A percentile compares a stretch with the other conserved stretches of the same genome.
These are phyloP conservation scores for Peromyscus melanophrys DNA, from an alignment of 2,797 vertebrate species.

Conservation along the genomic window DNA sequence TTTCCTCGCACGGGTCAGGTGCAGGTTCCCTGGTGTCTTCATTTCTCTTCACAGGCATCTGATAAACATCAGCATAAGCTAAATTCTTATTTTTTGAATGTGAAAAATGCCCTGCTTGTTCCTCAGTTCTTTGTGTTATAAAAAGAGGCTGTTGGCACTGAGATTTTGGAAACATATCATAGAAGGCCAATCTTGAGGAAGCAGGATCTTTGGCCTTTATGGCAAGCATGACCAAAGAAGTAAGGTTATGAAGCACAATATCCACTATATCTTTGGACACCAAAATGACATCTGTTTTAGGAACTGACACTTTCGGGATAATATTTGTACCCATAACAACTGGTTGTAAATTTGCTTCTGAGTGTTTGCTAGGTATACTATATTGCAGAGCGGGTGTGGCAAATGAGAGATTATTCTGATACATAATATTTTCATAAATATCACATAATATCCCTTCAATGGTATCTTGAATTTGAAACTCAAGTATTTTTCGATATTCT, in stretches of 20 bases:
- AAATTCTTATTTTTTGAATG: constrained; percentile 28
- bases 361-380: not conserved
- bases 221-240: constrained; percentile 30
- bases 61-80: not conserved
- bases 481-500: constrained; percentile 78
- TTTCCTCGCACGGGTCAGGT: constrained; percentile 62
- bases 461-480: constrained; percentile 77
- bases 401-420: constrained; percentile 66
- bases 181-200: not conserved
- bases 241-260: constrained; percentile 77
- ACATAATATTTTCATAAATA: constrained; percentile 77
- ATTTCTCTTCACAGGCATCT: not conserved
- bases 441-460: constrained; percentile 75
- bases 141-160: not conserved
- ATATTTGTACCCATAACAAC: not conserved
- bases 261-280: constrained; percentile 74
- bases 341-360: constrained; percentile 34
- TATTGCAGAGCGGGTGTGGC: not conserved
- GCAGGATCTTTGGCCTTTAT: constrained; percentile 35
- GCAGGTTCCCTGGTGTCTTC: not conserved
- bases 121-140: not conserved
- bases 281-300: constrained; percentile 79
- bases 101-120: not conserved
- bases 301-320: constrained; percentile 59
- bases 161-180: constrained; percentile 31